Conservation (phyloP, 1,140 invertebrate genomes). For the Cheumatopsyche charites region DNA sequence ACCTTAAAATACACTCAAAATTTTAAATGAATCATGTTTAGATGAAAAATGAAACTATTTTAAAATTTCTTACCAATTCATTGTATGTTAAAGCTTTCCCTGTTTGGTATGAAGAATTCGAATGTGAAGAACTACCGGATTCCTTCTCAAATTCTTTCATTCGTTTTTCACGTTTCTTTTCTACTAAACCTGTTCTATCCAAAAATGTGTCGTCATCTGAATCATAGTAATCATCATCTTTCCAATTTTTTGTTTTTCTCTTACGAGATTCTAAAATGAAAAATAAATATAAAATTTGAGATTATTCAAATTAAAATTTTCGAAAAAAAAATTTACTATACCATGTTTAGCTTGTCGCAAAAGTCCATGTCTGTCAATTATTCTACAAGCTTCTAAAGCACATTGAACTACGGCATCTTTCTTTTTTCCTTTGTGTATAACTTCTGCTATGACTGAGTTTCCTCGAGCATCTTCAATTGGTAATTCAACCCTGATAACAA, state of each 20-base stretch:
- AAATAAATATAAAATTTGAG: background rate
- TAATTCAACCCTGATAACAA: conserved; percentile 65
- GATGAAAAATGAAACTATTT: conserved; percentile 5
- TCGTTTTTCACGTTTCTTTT: conserved; percentile 82
- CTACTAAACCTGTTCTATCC: conserved; percentile 92
- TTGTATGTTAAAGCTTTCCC: conserved; percentile 73
- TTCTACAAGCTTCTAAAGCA: conserved; percentile 91
- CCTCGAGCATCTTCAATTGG: conserved; percentile 83
- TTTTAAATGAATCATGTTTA: conserved; percentile 11
- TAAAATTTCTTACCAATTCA: conserved; percentile 67
- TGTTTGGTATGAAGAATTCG: conserved; percentile 56
- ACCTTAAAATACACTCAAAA: conserved; percentile 59
- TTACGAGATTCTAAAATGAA: conserved; percentile 63
- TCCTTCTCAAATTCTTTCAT: conserved; percentile 73
- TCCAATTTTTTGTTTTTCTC: conserved; percentile 77
- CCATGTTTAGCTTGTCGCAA: conserved; percentile 58
- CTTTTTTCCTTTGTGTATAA: conserved; percentile 88
- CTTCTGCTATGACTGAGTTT: conserved; percentile 78
- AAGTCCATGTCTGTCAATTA: conserved; percentile 75
- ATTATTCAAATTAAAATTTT: conserved; percentile 40
- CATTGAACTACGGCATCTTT: conserved; percentile 93
- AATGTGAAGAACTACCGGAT: conserved; percentile 54
- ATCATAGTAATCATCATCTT: conserved; percentile 92
- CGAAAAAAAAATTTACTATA: conserved; percentile 36
- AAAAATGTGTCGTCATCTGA: conserved; percentile 97